Percentiles rank a stretch among this genome's conserved stretches.
phyloP scores from a whole-genome alignment of 2,113 vertebrate species.

The Orientallactaga bullata region DNA sequence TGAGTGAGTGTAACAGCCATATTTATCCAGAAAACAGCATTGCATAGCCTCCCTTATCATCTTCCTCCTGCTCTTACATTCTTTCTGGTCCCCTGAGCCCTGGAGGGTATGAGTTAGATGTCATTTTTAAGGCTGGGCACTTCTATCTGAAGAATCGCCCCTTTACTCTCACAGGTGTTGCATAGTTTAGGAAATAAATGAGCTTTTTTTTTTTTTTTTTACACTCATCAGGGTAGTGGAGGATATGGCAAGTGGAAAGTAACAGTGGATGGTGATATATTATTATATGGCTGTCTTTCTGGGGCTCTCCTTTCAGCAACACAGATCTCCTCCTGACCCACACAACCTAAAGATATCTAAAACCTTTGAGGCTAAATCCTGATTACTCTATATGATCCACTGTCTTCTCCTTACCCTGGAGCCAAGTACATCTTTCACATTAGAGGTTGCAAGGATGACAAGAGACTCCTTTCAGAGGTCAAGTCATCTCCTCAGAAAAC shows the following conservation, averaged over 20 bases:
- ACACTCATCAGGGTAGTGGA: background rate
- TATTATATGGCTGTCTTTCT: background rate
- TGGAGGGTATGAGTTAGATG: too few species aligned
- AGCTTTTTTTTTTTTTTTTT: too few species aligned
- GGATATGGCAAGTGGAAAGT: background rate
- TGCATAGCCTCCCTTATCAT: too few species aligned
- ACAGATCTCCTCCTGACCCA: background rate
- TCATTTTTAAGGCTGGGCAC: too few species aligned
- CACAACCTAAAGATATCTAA: background rate
- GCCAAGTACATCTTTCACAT: background rate
- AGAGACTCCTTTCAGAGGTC: background rate
- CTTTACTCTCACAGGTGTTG: background rate
- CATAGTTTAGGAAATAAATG: background rate
- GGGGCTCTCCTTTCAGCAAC: background rate
- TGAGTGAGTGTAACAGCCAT: too few species aligned
- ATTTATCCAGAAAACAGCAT: too few species aligned
- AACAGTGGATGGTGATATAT: background rate
- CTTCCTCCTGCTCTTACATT: too few species aligned
- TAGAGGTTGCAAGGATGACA: background rate
- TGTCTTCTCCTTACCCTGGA: background rate
- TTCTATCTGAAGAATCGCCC: background rate
- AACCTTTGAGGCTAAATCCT: background rate
- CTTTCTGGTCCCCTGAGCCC: too few species aligned
- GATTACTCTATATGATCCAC: background rate
- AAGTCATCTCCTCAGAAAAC: background rate